phyloP scores from a whole-genome alignment of 2,797 vertebrate species.

The Podargus strigoides region DNA sequence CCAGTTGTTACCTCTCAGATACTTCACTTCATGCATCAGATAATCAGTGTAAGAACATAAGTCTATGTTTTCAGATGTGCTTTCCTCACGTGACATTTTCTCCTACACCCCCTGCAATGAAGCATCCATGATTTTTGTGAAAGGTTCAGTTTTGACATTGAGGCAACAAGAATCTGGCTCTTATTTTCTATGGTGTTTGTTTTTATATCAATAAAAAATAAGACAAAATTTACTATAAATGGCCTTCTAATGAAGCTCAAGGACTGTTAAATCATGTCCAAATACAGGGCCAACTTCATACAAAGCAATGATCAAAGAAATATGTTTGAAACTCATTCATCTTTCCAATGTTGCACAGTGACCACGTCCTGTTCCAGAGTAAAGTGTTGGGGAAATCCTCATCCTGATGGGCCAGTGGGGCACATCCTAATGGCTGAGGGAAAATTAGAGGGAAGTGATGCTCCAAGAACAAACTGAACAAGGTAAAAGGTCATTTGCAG shows the following conservation, averaged over 20 bases:
- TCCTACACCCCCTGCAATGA: neutral
- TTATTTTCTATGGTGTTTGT: neutral
- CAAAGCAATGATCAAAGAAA: neutral
- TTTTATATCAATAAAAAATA: neutral
- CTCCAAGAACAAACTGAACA: neutral
- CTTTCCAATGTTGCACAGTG: neutral
- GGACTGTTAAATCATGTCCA: neutral
- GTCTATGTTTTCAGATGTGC: neutral
- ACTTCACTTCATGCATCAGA: neutral
- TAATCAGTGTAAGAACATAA: neutral
- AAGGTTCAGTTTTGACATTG: neutral
- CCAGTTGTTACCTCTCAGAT: neutral
- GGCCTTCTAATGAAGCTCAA: neutral
- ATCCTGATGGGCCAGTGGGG: neutral
- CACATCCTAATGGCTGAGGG: neutral
- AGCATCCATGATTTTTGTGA: neutral
- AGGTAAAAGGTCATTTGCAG: neutral
- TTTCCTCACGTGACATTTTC: neutral
- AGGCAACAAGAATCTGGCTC: neutral
- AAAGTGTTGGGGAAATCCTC: neutral
- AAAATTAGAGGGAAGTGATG: neutral
- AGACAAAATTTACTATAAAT: neutral
- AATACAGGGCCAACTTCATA: neutral
- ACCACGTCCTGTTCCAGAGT: neutral
- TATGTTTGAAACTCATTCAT: neutral